phyloP scores from a whole-genome alignment of 2,888 invertebrate species.

The Euplagia quadripunctaria region DNA sequence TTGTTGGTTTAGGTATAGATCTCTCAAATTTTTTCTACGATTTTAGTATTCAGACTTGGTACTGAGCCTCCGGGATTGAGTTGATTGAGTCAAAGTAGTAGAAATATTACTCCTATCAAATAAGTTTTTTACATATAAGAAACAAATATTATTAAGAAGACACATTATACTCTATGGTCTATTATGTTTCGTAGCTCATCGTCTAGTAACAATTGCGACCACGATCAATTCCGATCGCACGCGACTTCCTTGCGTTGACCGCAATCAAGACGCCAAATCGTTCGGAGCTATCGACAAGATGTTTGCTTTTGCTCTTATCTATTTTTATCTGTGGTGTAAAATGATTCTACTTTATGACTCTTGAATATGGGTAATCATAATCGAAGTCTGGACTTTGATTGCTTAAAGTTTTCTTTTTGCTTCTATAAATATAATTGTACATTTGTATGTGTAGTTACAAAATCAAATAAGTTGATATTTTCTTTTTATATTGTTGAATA shows the following conservation, averaged over 20 bases:
- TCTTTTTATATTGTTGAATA: background rate
- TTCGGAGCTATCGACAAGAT: slow-evolving; percentile 50
- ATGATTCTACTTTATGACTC: slow-evolving; percentile 46
- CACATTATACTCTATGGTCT: background rate
- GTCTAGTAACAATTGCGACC: slow-evolving; percentile 58
- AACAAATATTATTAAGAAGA: too few species aligned
- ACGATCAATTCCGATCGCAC: slow-evolving; percentile 68
- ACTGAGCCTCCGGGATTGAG: background rate
- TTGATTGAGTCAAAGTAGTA: background rate
- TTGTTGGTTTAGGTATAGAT: too few species aligned
- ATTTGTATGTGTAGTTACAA: background rate
- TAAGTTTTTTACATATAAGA: too few species aligned
- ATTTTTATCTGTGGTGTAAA: slow-evolving; percentile 56
- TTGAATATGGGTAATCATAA: slow-evolving; percentile 46
- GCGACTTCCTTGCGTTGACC: slow-evolving; percentile 72
- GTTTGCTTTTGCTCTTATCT: slow-evolving; percentile 58
- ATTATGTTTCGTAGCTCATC: slow-evolving; percentile 49
- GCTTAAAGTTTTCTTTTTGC: slow-evolving; percentile 15
- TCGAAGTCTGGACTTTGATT: slow-evolving; percentile 29
- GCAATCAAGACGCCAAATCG: slow-evolving; percentile 56
- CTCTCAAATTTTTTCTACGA: too few species aligned
- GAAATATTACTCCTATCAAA: too few species aligned
- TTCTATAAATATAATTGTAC: background rate
- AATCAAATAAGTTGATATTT: background rate
- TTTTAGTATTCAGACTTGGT: too few species aligned